phyloP scores from a whole-genome alignment of 2,797 vertebrate genomes.

The Triplophysa yarkandensis region DNA sequence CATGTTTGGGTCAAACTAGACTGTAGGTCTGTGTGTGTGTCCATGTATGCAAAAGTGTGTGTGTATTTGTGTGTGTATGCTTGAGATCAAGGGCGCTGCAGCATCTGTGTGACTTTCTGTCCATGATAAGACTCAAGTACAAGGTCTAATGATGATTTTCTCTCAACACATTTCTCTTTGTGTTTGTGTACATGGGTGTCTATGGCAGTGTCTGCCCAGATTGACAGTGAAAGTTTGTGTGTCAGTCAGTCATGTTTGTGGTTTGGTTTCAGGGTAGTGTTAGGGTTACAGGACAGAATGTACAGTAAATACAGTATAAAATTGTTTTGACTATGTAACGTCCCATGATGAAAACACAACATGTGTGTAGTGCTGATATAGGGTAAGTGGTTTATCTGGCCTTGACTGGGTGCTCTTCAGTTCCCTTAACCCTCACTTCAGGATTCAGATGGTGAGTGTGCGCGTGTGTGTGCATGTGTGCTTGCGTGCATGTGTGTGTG shows the following conservation, averaged over 20 bases:
- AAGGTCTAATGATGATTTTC: conserved; percentile 75
- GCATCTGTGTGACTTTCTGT: conserved; percentile 72
- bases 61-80: conserved; percentile 25
- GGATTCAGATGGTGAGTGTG: conserved; percentile 9
- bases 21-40: conserved; percentile 20
- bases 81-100: conserved; percentile 75
- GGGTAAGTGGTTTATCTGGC: conserved; percentile 50
- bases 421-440: conserved; percentile 12
- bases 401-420: conserved; percentile 34
- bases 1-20: too few species aligned
- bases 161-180: conserved; percentile 53
- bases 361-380: conserved; percentile 59
- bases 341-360: too few species aligned
- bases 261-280: too few species aligned
- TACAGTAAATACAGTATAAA: too few species aligned
- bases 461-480: conserved; percentile 28
- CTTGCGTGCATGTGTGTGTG: too few species aligned
- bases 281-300: too few species aligned
- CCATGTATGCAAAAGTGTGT: too few species aligned
- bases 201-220: too few species aligned
- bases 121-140: conserved; percentile 79
- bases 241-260: too few species aligned
- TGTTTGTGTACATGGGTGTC: conserved; percentile 64
- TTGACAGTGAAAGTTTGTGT: too few species aligned
- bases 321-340: too few species aligned